Evolutionary conservation across 2,113 vertebrate genomes (phyloP).

Genomic region (Clarias macrocephalus): DNA sequence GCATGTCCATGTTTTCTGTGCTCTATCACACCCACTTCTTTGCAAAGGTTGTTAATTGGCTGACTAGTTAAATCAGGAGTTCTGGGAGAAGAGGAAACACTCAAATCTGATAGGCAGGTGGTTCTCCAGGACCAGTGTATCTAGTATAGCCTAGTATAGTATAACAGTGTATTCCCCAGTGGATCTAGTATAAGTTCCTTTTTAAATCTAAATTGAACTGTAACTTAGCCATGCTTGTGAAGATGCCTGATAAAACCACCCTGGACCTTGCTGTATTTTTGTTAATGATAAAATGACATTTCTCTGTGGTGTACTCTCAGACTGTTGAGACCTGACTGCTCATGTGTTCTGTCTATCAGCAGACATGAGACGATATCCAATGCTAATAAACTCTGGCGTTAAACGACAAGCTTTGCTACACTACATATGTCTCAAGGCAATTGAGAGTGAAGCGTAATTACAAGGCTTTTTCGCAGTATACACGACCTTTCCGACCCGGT

Average conservation of each 20-base stretch:
- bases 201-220: no score
- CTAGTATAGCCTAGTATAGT: no score
- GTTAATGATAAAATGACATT: not conserved
- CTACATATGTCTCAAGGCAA: constrained; percentile 21
- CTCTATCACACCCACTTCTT: no score
- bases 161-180: no score
- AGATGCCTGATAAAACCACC: not conserved
- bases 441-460: constrained; percentile 41
- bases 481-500: constrained; percentile 16
- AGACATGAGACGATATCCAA: constrained; percentile 2
- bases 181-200: no score
- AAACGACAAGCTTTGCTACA: constrained; percentile 5
- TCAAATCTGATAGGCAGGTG: no score
- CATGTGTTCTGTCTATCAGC: not conserved
- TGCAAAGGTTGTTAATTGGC: no score
- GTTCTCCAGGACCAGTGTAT: no score
- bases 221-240: not conserved
- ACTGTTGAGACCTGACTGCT: not conserved
- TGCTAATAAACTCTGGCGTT: not conserved
- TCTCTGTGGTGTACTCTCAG: not conserved
- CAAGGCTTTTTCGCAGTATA: constrained; percentile 58
- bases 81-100: no score
- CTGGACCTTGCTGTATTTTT: not conserved
- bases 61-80: no score
- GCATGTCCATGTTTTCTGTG: no score